Base-by-base conservation (phyloP, 2,113 vertebrate species). In the Poecilia latipinna region DNA sequence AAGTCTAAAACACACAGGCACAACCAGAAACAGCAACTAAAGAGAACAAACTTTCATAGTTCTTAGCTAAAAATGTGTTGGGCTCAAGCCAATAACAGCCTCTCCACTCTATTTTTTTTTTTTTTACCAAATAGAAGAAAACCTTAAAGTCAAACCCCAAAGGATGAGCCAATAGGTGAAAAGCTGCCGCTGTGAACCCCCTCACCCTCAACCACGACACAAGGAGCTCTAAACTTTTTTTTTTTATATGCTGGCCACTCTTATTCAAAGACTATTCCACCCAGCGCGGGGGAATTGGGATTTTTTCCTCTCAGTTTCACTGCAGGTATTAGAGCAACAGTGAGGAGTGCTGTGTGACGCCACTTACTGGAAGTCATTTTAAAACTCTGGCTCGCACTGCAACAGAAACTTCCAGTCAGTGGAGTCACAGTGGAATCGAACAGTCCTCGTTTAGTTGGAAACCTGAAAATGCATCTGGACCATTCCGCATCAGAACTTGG, bases 331-430 rank as follows among this genome's bases (percentile, higher is more conserved):
- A 78, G 83, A 35, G 42, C 75, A 74, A 72, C 72, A 68, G 67
- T 22, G 42, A 67, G 64, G 67, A 71, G 67, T 63, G 24, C 17
- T 37, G 51, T 37, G 62, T 68, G 64, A 83, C 77, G 78, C 42
- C 71, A 74, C 51, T 77, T 70, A 80, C 84, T 87, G 82, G 81
- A 83, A 85, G 86, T 86, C 75, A 32, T 82, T 86, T 75, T 75
- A 70, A 57, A 74, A 78, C 75, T 39, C 60, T n/a, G 60, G 75
- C 60, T 75, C 48, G 8, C 80, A 74, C 61, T 54, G 57, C 57
- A 65, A 71, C 64, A 68, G 61, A 61, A 86, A 88, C 78, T 77
- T 80, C 72, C 77, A 85, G 82, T 68, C 72, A 76, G 68, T 64
- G 68, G 37, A 82, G 77, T 67, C 74, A 57, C 70, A 72, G 64